These are phyloP conservation scores for Microtus richardsoni DNA, from an alignment of 2,113 vertebrate species.

Conservation along the genomic window DNA sequence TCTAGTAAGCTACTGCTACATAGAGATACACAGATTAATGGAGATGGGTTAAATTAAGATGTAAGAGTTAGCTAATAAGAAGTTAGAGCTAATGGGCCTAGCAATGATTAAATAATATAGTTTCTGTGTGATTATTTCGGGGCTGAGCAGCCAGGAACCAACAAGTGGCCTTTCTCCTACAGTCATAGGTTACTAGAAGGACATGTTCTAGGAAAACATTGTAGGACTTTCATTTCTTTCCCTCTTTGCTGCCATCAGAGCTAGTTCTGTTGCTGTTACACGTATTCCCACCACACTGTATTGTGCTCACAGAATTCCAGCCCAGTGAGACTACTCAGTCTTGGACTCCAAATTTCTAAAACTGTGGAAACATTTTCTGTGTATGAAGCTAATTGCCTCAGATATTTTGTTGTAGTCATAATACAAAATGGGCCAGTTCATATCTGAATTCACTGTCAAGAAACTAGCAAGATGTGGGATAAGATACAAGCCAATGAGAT, in stretches of 20 bases:
- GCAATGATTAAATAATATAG: too few species aligned
- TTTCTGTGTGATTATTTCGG: too few species aligned
- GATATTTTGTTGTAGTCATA: background rate
- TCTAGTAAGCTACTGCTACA: too few species aligned
- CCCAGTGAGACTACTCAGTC: background rate
- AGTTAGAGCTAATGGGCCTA: too few species aligned
- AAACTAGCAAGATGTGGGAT: background rate
- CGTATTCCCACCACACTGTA: background rate
- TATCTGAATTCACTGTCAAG: background rate
- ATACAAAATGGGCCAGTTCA: background rate
- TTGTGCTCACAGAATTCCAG: background rate
- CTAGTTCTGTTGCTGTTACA: background rate
- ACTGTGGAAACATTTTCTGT: background rate
- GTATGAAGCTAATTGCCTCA: background rate
- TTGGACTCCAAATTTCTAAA: background rate
- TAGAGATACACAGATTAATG: too few species aligned
- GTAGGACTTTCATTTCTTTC: too few species aligned
- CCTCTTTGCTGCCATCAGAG: background rate
- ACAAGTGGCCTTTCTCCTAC: too few species aligned
- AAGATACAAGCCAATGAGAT: background rate
- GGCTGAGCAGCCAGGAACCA: too few species aligned
- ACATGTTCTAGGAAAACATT: background rate
- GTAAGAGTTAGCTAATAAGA: too few species aligned
- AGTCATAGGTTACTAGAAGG: background rate
- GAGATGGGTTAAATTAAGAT: too few species aligned